phyloP scores from a whole-genome alignment of 2,888 invertebrate genomes.

The Standfussiana lucernea region DNA sequence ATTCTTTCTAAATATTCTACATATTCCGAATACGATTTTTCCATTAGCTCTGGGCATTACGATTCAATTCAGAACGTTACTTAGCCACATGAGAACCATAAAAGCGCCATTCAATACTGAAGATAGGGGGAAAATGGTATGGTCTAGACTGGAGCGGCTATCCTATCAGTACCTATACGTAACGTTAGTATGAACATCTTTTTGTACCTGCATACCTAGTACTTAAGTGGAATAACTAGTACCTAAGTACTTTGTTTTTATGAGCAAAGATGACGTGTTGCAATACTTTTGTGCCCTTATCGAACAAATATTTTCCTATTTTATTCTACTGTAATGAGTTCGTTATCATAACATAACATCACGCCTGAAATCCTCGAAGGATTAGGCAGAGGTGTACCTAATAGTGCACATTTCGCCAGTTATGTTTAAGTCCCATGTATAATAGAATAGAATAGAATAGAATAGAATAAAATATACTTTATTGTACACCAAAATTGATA shows the following conservation, averaged over 20 bases:
- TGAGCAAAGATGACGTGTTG: neutral
- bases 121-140: slow-evolving; percentile 65
- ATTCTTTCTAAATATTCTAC: neutral
- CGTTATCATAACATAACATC: no score
- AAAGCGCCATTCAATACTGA: slow-evolving; percentile 56
- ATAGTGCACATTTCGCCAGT: no score
- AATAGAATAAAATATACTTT: no score
- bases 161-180: slow-evolving; percentile 9
- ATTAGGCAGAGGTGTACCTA: no score
- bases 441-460: no score
- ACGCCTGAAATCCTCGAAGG: no score
- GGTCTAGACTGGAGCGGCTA: slow-evolving; percentile 66
- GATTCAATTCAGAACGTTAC: slow-evolving; percentile 53
- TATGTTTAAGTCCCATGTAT: no score
- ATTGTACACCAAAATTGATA: no score
- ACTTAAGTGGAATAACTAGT: neutral
- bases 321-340: neutral
- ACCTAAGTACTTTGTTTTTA: neutral
- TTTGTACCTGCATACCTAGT: neutral
- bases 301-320: neutral
- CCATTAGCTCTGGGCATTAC: slow-evolving; percentile 42
- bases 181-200: slow-evolving; percentile 6
- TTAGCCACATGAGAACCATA: slow-evolving; percentile 55
- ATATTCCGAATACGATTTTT: slow-evolving; percentile 25
- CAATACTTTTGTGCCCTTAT: neutral